Percentiles rank a stretch among this genome's conserved stretches.
Conservation (phyloP, 2,113 vertebrate genomes). For the Anarrhichthys ocellatus region DNA sequence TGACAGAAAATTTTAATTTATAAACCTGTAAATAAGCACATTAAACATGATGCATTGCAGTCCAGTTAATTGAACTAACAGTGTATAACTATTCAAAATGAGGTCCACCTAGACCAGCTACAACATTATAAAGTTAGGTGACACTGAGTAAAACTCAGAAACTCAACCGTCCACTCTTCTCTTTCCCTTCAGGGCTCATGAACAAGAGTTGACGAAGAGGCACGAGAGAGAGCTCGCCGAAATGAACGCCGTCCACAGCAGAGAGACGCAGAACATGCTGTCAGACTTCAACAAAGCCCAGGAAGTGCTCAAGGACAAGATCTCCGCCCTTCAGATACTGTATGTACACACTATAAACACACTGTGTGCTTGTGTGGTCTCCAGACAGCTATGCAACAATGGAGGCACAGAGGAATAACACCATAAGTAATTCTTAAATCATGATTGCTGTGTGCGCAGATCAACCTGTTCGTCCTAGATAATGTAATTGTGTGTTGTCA, state of each 20-base stretch:
- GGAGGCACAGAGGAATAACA: not conserved
- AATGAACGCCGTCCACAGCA: conserved; percentile 91
- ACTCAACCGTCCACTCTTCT: not conserved
- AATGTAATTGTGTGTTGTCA: conserved; percentile 3
- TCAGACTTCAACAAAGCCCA: conserved; percentile 99
- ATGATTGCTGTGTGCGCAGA: not conserved
- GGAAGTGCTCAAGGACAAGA: conserved; percentile 99
- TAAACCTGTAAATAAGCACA: not conserved
- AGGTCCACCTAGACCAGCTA: not conserved
- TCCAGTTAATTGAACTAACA: not conserved
- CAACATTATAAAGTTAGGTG: not conserved
- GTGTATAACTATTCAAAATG: not conserved
- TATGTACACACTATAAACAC: conserved; percentile 82
- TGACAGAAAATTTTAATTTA: not conserved
- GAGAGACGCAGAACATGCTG: conserved; percentile 97
- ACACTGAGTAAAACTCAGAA: not conserved
- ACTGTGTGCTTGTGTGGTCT: not conserved
- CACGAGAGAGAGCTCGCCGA: conserved; percentile 93
- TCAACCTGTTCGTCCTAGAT: conserved; percentile 17
- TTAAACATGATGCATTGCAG: not conserved
- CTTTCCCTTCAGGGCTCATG: conserved; percentile 87
- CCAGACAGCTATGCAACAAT: not conserved
- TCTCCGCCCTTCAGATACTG: conserved; percentile 97
- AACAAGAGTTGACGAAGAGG: conserved; percentile 97
- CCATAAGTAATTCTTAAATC: not conserved